Percentiles rank a stretch among this genome's conserved stretches.
phyloP scores from a whole-genome alignment of 2,888 invertebrate species.

The Alviniconcha strummeri region DNA sequence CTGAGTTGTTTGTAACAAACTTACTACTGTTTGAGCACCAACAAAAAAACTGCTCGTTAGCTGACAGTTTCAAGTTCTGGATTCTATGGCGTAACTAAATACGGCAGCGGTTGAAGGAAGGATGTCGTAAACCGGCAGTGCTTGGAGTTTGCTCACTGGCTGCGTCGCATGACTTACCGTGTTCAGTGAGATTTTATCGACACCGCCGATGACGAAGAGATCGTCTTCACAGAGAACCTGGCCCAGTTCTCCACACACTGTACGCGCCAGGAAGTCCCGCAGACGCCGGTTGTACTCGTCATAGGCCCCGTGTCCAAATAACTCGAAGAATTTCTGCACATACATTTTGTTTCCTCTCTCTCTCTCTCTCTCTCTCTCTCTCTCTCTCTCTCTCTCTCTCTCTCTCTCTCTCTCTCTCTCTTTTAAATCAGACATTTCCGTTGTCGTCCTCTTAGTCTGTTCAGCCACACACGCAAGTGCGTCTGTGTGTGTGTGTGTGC shows the following conservation, averaged over 20 bases:
- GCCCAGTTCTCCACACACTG: conserved; percentile 41
- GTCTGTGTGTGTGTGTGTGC: background rate
- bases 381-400: background rate
- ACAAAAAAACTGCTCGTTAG: too few species aligned
- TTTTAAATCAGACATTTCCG: background rate
- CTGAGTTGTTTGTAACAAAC: too few species aligned
- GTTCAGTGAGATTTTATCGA: conserved; percentile 82
- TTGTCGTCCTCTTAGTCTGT: background rate
- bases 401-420: background rate
- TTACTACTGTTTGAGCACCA: too few species aligned
- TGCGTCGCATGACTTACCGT: conserved; percentile 74
- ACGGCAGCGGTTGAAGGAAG: too few species aligned
- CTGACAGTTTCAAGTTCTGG: too few species aligned
- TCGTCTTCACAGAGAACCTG: conserved; percentile 82
- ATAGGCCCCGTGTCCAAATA: conserved; percentile 84
- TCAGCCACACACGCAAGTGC: background rate
- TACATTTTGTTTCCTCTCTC: background rate
- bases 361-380: conserved; percentile 2
- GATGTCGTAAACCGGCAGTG: too few species aligned
- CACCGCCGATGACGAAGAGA: conserved; percentile 84
- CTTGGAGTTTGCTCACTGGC: too few species aligned
- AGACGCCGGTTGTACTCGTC: conserved; percentile 66
- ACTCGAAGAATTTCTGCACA: conserved; percentile 77
- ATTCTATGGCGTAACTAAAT: too few species aligned
- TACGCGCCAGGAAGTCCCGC: conserved; percentile 38